Percentiles rank a stretch among this genome's conserved stretches.
phyloP scores from a whole-genome alignment of 2,113 vertebrate species.

The Opisthocomus hoazin region DNA sequence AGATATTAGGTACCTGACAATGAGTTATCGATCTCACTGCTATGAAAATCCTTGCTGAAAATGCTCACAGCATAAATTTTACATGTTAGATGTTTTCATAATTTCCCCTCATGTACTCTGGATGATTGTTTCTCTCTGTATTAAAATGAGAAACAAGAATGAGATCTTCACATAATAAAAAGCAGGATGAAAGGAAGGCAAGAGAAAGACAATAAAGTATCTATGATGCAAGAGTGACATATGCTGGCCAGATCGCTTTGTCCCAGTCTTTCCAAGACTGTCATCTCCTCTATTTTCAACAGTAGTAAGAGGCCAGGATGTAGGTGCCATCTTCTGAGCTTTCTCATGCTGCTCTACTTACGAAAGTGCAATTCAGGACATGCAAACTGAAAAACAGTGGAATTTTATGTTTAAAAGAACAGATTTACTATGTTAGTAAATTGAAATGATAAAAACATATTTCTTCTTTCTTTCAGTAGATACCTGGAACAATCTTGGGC shows the following conservation, averaged over 20 bases:
- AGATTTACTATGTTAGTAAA: not conserved
- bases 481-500: not conserved
- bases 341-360: not conserved
- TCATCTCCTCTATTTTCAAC: not conserved
- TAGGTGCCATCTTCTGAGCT: not conserved
- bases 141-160: not conserved
- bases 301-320: not conserved
- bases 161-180: not conserved
- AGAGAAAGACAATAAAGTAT: not conserved
- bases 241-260: not conserved
- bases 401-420: not conserved
- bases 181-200: not conserved
- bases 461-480: not conserved
- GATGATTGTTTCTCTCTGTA: not conserved
- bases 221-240: not conserved
- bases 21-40: slow-evolving; percentile 1
- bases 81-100: not conserved
- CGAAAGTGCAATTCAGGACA: not conserved
- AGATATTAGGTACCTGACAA: not conserved
- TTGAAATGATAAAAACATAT: not conserved
- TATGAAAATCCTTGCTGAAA: not conserved
- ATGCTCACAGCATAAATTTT: not conserved
- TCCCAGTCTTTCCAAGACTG: not conserved
- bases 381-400: not conserved
- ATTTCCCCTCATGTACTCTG: not conserved